Percentiles rank a stretch among this genome's conserved stretches.
Evolutionary conservation across 2,888 invertebrate genomes (phyloP).

Genomic region (Tineola bisselliella): DNA sequence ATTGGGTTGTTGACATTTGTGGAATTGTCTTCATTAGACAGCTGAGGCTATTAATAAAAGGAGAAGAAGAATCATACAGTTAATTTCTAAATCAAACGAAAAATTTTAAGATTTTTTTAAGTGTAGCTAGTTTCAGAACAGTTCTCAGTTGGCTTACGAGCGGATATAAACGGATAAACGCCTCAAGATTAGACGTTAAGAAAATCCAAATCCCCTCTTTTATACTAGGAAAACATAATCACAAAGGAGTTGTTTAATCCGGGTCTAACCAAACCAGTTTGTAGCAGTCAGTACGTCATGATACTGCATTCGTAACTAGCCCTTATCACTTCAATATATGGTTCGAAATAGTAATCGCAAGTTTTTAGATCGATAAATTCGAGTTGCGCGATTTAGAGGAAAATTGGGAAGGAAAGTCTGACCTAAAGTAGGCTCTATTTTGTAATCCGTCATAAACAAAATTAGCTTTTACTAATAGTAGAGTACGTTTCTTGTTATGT

Average conservation of each 20-base stretch:
- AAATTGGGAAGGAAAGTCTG: not conserved
- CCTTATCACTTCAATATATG: not conserved
- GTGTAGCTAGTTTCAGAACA: too few relatives aligned
- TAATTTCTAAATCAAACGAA: too few relatives aligned
- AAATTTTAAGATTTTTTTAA: too few relatives aligned
- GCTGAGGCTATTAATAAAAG: too few relatives aligned
- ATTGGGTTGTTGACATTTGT: too few relatives aligned
- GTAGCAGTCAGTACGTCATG: too few relatives aligned
- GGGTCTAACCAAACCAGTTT: constrained; percentile 15
- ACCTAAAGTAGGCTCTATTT: not conserved
- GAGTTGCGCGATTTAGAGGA: constrained; percentile 20
- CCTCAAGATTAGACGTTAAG: constrained; percentile 43
- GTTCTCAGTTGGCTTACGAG: too few relatives aligned
- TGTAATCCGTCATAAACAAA: not conserved
- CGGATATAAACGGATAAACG: constrained; percentile 30
- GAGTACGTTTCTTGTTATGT: not conserved
- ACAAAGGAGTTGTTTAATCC: constrained; percentile 36
- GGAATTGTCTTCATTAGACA: too few relatives aligned
- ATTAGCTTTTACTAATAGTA: not conserved
- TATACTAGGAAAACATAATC: constrained; percentile 46
- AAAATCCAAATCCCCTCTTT: constrained; percentile 54
- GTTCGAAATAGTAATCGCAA: not conserved
- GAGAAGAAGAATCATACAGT: too few relatives aligned
- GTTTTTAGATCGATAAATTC: constrained; percentile 29
- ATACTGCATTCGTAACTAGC: too few relatives aligned